A percentile compares a stretch with the other conserved stretches of the same genome.
Evolutionary conservation across 2,797 vertebrate genomes (phyloP).

Genomic region (Anguilla anguilla): DNA sequence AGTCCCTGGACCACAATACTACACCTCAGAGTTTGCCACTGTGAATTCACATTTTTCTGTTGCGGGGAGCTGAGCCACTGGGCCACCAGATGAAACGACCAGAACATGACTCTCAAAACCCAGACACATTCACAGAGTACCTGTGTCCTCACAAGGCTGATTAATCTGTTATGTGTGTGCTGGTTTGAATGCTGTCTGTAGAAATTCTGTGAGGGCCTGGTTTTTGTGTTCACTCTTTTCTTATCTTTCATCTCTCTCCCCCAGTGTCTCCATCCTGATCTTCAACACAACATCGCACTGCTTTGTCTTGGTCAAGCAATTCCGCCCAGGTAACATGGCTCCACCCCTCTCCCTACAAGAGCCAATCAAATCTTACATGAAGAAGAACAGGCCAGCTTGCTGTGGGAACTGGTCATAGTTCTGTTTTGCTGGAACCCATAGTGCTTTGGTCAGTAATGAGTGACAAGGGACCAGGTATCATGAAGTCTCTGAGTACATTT

Average conservation of each 20-base stretch:
- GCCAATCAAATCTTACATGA: neutral
- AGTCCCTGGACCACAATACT: neutral
- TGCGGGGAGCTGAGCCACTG: neutral
- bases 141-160: neutral
- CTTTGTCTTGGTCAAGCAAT: slow-evolving; percentile 96
- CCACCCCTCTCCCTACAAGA: neutral
- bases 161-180: neutral
- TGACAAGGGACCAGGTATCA: neutral
- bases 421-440: neutral
- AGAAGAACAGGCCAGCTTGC: neutral
- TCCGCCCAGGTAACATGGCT: slow-evolving; percentile 84
- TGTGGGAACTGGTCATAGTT: neutral
- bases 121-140: neutral
- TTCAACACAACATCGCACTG: slow-evolving; percentile 87
- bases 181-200: neutral
- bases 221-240: neutral
- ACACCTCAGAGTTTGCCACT: neutral
- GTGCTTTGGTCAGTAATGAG: neutral
- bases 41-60: neutral
- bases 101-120: too few relatives aligned
- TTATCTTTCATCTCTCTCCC: neutral
- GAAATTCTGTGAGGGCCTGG: neutral
- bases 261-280: slow-evolving; percentile 87
- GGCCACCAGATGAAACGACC: neutral
- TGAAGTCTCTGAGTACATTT: neutral